Percentiles rank a stretch among this genome's conserved stretches.
phyloP scores from a whole-genome alignment of 1,140 invertebrate species.

The Periplaneta americana region DNA sequence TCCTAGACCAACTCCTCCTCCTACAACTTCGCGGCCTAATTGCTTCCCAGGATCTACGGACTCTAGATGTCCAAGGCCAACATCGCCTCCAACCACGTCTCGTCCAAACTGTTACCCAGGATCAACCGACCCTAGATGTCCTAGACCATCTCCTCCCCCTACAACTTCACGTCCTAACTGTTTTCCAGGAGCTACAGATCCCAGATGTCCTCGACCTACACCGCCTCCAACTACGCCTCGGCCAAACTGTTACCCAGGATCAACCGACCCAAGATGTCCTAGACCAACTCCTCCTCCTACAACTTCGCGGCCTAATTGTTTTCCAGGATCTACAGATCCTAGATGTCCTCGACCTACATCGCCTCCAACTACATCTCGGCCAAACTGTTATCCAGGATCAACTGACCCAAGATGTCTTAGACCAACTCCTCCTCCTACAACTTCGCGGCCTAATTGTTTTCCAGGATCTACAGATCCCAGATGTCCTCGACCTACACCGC shows the following conservation, averaged over 20 bases:
- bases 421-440: constrained; percentile 3
- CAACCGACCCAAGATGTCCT: constrained; percentile 23
- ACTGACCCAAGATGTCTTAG: constrained; percentile 23
- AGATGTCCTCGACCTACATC: constrained; percentile 17
- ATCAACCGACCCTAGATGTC: constrained; percentile 24
- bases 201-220: not conserved
- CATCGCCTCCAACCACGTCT: constrained; percentile 4
- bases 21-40: constrained; percentile 20
- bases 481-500: constrained; percentile 27
- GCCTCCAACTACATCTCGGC: constrained; percentile 18
- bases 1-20: constrained; percentile 20
- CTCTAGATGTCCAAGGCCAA: constrained; percentile 32
- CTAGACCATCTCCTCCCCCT: constrained; percentile 7
- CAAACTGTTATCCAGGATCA: constrained; percentile 27
- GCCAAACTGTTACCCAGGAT: constrained; percentile 26
- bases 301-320: not conserved
- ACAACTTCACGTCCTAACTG: not conserved
- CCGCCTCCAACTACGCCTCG: constrained; percentile 15
- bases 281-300: constrained; percentile 6
- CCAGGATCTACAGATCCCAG: constrained; percentile 34
- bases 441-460: constrained; percentile 23
- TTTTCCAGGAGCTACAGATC: constrained; percentile 20
- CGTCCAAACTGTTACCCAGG: constrained; percentile 23
- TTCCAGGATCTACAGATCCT: constrained; percentile 1
- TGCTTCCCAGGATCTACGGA: constrained; percentile 34